Evolutionary conservation across 2,113 vertebrate genomes (phyloP), one percentile per base, ranked within the genome.

Genomic region (Ariopsis seemanni): DNA sequence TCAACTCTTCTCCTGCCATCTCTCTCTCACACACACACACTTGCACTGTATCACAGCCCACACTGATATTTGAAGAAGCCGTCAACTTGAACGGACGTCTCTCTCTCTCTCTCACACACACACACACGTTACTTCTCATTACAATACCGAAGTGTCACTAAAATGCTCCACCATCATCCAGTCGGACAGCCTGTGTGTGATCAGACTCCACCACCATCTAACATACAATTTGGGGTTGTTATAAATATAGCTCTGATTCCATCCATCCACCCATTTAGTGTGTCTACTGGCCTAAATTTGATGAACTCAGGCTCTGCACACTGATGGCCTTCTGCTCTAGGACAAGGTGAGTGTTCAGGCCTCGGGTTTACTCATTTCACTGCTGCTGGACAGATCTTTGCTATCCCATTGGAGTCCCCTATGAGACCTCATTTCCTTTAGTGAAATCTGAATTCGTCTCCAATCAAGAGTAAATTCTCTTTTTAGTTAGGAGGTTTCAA

Each of bases 161-260:
- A 69, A 77, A 60, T 4, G 30, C 60, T 4, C 55, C 55, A 0
- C 48, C 77, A 67, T 81, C 77, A 81, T 25, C 63, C 77, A 42
- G 18, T 69, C 42, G 27, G 58, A 67, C 81, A 67, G 82, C 11
- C 58, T 11, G 48, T 83, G 48, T 58, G 71, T 77, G 82, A 69
- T 67, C 60, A 77, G 30, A 84, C 72, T 84, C 22, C 60, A 79
- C 74, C 65, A 88, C 42, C 27, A 55, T 74, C 71, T 84, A 88
- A 83, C 82, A 42, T 84, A 79, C 71, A 78, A 83, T 82, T 69
- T 79, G n/a, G 10, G 52, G 30, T 60, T 86, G 82, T 83, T 86
- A 42, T 77, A 83, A 89, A 86, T 67, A 83, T 83, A 83, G 50
- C 77, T 83, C 80, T 52, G 71, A 53, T 67, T 22, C 81, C 48